Evolutionary conservation across 2,888 invertebrate species (phyloP).

Genomic region (Fabriciana adippe): DNA sequence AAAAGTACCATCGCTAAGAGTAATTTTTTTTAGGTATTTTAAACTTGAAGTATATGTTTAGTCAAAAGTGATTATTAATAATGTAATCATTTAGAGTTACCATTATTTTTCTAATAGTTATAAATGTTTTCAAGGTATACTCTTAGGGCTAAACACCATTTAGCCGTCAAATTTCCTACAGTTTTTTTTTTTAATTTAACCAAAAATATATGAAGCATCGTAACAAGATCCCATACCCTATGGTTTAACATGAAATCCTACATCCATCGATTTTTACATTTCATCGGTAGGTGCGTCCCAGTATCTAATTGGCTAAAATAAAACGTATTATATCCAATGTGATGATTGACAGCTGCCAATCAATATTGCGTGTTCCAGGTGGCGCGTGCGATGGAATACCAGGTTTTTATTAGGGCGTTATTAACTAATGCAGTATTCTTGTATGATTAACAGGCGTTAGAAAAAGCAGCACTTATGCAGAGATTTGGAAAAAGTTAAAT

Average conservation of each 20-base stretch:
- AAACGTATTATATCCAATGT: conserved; percentile 67
- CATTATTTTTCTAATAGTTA: too few species aligned
- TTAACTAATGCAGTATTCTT: not conserved
- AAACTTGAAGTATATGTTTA: too few species aligned
- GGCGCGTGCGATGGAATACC: conserved; percentile 55
- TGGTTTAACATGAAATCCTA: conserved; percentile 48
- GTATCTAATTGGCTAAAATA: conserved; percentile 52
- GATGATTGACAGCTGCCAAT: conserved; percentile 79
- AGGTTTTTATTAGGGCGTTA: conserved; percentile 4
- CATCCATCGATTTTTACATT: conserved; percentile 50
- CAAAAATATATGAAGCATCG: not conserved
- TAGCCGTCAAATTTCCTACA: too few species aligned
- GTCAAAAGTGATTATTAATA: too few species aligned
- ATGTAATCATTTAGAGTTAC: too few species aligned
- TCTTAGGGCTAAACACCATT: too few species aligned
- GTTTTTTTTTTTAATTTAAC: too few species aligned
- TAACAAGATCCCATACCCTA: not conserved
- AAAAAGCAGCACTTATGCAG: not conserved
- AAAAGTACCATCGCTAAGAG: too few species aligned
- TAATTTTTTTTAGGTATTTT: too few species aligned
- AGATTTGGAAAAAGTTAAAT: too few species aligned
- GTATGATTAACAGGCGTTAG: not conserved
- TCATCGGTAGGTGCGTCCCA: conserved; percentile 45
- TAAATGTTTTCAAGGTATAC: too few species aligned
- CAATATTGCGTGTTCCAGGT: conserved; percentile 67